Percentiles rank a stretch among this genome's conserved stretches.
These are phyloP conservation scores for Tinea trinotella DNA, from an alignment of 2,888 invertebrate genomes.

Conservation along the genomic window DNA sequence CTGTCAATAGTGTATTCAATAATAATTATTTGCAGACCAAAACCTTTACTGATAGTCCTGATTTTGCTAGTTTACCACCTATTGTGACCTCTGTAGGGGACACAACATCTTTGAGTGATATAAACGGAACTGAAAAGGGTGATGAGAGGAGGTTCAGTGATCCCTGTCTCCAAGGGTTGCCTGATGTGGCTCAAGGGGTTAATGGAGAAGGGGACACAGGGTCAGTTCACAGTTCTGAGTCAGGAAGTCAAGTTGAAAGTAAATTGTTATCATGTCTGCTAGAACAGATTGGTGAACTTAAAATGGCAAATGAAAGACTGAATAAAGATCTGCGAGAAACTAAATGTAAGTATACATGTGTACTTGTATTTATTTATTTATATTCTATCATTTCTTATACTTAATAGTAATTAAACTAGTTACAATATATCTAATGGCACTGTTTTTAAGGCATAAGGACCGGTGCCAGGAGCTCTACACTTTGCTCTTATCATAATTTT, in stretches of 20 bases:
- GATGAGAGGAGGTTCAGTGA: slow-evolving; percentile 76
- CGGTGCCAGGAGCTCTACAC: no score
- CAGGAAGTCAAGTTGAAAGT: slow-evolving; percentile 70
- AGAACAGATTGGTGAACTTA: slow-evolving; percentile 80
- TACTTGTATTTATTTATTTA: no score
- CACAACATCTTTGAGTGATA: slow-evolving; percentile 61
- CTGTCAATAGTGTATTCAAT: slow-evolving; percentile 35
- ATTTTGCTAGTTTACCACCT: slow-evolving; percentile 80
- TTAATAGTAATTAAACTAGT: no score
- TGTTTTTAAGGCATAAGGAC: no score
- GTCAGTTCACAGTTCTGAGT: slow-evolving; percentile 69
- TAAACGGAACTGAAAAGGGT: slow-evolving; percentile 64
- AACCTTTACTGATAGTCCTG: slow-evolving; percentile 56
- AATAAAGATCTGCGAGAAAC: slow-evolving; percentile 82
- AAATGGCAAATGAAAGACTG: slow-evolving; percentile 81
- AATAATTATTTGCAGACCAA: slow-evolving; percentile 53
- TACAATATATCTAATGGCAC: no score
- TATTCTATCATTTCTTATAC: no score
- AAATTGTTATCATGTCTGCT: slow-evolving; percentile 75
- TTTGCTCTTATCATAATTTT: no score
- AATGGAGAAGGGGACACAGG: slow-evolving; percentile 66
- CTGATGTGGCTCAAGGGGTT: slow-evolving; percentile 49
- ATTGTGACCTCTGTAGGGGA: slow-evolving; percentile 72
- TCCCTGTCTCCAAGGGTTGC: slow-evolving; percentile 73
- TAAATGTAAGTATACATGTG: slow-evolving; percentile 75